Percentiles rank a stretch among this genome's conserved stretches.
These are phyloP conservation scores for Varanus komodoensis DNA, from an alignment of 2,113 vertebrate species.

Conservation along the genomic window DNA sequence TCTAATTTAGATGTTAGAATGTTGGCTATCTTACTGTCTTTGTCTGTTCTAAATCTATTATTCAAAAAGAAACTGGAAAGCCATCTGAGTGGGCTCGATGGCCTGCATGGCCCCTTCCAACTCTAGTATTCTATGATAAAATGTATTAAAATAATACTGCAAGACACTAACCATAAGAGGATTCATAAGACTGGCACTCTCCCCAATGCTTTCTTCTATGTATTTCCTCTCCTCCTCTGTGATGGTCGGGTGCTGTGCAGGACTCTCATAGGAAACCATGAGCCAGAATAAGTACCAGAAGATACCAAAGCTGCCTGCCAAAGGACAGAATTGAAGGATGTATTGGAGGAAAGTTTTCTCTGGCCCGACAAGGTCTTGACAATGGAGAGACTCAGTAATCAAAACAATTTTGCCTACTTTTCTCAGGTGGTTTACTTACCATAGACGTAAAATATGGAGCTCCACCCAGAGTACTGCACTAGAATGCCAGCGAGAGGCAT, in stretches of 20 bases:
- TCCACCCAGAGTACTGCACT: constrained; percentile 91
- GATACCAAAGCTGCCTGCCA: constrained; percentile 77
- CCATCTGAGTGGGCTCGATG: no score
- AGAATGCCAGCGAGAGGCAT: constrained; percentile 92
- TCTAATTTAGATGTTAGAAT: no score
- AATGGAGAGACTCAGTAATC: background rate
- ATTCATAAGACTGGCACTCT: constrained; percentile 76
- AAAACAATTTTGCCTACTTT: background rate
- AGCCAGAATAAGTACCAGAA: constrained; percentile 81
- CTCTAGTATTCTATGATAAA: no score
- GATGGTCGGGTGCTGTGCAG: constrained; percentile 78
- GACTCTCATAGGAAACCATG: constrained; percentile 77
- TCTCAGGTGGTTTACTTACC: constrained; percentile 72
- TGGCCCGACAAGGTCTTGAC: background rate
- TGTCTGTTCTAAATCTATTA: no score
- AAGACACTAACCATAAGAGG: constrained; percentile 66
- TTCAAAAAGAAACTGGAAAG: background rate
- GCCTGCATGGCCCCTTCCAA: no score
- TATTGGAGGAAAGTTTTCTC: background rate
- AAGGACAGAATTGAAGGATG: background rate
- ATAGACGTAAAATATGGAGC: constrained; percentile 92
- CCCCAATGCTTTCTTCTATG: constrained; percentile 79
- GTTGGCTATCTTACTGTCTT: no score
- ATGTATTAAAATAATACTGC: no score
- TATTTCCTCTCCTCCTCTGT: constrained; percentile 77